A percentile compares a stretch with the other conserved stretches of the same genome.
These are phyloP conservation scores for Euplagia quadripunctaria DNA, from an alignment of 2,888 invertebrate genomes.

Conservation along the genomic window DNA sequence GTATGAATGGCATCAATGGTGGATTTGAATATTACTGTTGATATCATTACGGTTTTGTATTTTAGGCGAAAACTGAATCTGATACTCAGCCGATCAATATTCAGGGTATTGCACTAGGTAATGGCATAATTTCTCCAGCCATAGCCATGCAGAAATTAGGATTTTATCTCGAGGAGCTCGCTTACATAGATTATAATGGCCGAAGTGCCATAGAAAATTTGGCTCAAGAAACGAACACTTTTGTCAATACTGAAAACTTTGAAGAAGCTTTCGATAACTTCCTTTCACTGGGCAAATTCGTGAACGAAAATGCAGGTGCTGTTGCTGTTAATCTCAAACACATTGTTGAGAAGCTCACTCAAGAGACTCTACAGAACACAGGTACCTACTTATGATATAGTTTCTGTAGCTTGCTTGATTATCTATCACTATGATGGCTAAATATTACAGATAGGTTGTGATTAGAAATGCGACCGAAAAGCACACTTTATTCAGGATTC, in stretches of 20 bases:
- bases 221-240: conserved; percentile 81
- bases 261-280: conserved; percentile 88
- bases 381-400: conserved; percentile 8
- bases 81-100: conserved; percentile 80
- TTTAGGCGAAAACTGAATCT: conserved; percentile 15
- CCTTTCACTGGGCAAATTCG: conserved; percentile 86
- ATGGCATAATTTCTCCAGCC: conserved; percentile 94
- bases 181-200: conserved; percentile 90
- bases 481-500: too few species aligned
- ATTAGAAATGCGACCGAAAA: too few species aligned
- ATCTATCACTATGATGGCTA: not conserved
- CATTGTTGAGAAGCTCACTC: conserved; percentile 72
- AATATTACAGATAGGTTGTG: not conserved
- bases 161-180: conserved; percentile 83
- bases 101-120: conserved; percentile 92
- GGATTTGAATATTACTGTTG: too few species aligned
- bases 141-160: conserved; percentile 73
- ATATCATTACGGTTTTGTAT: not conserved
- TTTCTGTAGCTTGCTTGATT: not conserved
- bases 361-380: conserved; percentile 18
- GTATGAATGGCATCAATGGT: not conserved
- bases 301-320: conserved; percentile 87
- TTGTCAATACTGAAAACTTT: conserved; percentile 85
- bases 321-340: conserved; percentile 91
- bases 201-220: conserved; percentile 85